Base-by-base conservation (phyloP, 2,797 vertebrate species). In the Lepus oiostolus region DNA sequence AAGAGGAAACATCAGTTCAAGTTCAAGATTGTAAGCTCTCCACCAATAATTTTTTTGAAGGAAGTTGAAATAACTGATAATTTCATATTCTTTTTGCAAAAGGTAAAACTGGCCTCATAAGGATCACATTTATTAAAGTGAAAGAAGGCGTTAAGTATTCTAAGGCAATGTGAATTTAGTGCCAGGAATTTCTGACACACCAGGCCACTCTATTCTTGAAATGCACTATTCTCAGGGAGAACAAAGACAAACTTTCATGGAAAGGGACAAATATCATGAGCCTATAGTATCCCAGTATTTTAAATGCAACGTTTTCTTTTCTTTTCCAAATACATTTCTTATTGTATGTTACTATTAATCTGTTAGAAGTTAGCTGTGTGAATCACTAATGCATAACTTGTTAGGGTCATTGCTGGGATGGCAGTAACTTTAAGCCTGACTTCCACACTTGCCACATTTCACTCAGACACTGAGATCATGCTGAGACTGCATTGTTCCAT, bases 41-140 rank as follows among this genome's bases (percentile, higher is more conserved):
- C 21, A 52, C 6, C 17, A 38, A 16, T 76, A 32, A 58, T 86
- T 54, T 72, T 72, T 67, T 84, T 83, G 17, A 35, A 67, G 16
- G n/a, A 85, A 83, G 50, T 75, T 19, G 54, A 52, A 9, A 71
- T 8, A 11, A 60, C 6, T 81, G 17, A 60, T 38, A 74, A 85
- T 65, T 86, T 88, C 35, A 91, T 19, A 52, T 70, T 1, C 22
- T 72, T 63, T 1, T 77, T 60, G 87, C 35, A 1, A 35, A 93
- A 89, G 28, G 54, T 83, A 88, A 90, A 85, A 47, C 5, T 85
- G 22, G 88, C n/a, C 16, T 92, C 6, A 8, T 77, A 74, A 58
- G 3, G 4, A 82, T 94, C 35, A 79, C n/a, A n/a, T 60, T 71
- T 42, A 71, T n/a, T 65, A 42, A 82, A 90, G 22, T 58, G 7